Conservation (phyloP, 2,113 vertebrate species). For the Odontesthes bonariensis region DNA sequence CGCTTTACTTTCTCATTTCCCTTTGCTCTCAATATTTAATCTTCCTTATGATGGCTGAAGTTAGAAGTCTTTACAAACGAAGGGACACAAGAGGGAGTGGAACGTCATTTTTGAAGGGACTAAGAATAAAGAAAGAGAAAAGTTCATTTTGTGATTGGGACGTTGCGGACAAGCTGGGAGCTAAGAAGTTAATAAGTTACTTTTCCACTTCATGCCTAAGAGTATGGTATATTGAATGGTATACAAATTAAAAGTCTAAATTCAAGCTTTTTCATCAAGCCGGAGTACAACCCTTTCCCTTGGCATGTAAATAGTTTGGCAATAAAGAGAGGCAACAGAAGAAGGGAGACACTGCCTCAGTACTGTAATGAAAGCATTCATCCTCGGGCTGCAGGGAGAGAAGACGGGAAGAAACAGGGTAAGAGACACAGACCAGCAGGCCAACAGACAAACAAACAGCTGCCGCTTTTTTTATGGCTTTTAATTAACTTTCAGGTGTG, state of each 20-base stretch:
- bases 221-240: constrained; percentile 67
- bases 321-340: constrained; percentile 66
- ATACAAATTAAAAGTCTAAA: constrained; percentile 76
- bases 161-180: constrained; percentile 19
- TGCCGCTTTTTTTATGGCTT: constrained; percentile 62
- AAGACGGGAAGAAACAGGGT: constrained; percentile 6
- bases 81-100: constrained; percentile 33
- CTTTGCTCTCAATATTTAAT: constrained; percentile 78
- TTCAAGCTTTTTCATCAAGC: constrained; percentile 71
- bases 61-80: constrained; percentile 59
- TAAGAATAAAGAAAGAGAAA: constrained; percentile 26
- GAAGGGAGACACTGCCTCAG: constrained; percentile 61
- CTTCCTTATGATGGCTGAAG: constrained; percentile 71
- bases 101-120: constrained; percentile 25
- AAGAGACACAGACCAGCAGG: constrained; percentile 26
- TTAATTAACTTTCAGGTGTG: constrained; percentile 77
- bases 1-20: constrained; percentile 81
- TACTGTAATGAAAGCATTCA: constrained; percentile 81
- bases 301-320: constrained; percentile 73
- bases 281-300: constrained; percentile 55
- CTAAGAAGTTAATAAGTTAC: constrained; percentile 39
- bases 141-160: constrained; percentile 23
- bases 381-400: constrained; percentile 57
- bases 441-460: constrained; percentile 59
- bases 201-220: constrained; percentile 45